phyloP scores from a whole-genome alignment of 2,888 invertebrate species.

The Tetrapedia diversipes region DNA sequence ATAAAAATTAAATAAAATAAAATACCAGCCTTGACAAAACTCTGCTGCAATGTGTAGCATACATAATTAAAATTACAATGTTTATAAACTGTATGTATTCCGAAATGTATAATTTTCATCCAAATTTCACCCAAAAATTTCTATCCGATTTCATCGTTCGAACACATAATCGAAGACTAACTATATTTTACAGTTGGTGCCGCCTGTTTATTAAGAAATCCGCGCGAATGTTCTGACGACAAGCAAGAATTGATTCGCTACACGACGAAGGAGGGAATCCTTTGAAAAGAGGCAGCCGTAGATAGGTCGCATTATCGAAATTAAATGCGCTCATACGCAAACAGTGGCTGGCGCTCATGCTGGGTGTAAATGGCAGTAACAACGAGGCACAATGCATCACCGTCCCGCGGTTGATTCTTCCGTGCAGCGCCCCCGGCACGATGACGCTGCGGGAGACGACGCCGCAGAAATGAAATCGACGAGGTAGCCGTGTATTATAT shows the following conservation, averaged over 20 bases:
- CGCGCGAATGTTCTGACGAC: constrained; percentile 15
- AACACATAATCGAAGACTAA: too few relatives aligned
- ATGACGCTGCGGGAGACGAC: constrained; percentile 43
- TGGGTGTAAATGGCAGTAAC: constrained; percentile 65
- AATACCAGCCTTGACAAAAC: too few relatives aligned
- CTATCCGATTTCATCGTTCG: too few relatives aligned
- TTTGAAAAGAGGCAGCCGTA: constrained; percentile 38
- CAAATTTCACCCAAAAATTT: too few relatives aligned
- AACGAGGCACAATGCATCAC: constrained; percentile 61
- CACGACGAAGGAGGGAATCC: constrained; percentile 35
- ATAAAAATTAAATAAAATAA: too few relatives aligned
- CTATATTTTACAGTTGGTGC: constrained; percentile 1
- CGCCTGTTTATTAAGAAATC: constrained; percentile 43
- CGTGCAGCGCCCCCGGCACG: constrained; percentile 45
- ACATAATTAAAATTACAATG: too few relatives aligned
- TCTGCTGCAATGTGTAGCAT: too few relatives aligned
- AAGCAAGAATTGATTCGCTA: constrained; percentile 55
- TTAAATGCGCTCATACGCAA: constrained; percentile 59
- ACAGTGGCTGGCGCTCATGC: constrained; percentile 62
- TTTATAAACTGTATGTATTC: too few relatives aligned
- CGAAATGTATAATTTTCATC: too few relatives aligned
- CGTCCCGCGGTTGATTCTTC: constrained; percentile 53
- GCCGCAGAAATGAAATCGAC: constrained; percentile 48
- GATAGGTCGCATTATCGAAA: constrained; percentile 49
- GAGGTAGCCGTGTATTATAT: background rate